phyloP scores from a whole-genome alignment of 1,140 invertebrate genomes.

The Penaeus chinensis region DNA sequence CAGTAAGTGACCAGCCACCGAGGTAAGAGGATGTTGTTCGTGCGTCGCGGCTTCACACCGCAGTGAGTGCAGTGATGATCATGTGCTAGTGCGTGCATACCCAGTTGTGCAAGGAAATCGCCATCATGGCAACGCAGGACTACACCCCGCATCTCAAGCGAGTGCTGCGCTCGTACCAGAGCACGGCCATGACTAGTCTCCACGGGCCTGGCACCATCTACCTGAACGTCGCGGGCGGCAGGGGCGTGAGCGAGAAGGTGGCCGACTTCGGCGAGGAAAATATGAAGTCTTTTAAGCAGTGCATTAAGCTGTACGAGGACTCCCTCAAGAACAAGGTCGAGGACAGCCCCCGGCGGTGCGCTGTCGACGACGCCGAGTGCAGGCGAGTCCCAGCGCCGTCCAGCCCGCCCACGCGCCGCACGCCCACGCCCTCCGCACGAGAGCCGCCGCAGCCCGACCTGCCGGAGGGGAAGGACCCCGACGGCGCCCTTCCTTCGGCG shows the following conservation, averaged over 20 bases:
- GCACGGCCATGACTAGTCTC: constrained; percentile 88
- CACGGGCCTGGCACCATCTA: constrained; percentile 81
- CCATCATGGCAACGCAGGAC: constrained; percentile 58
- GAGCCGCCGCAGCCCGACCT: constrained; percentile 13
- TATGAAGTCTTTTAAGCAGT: constrained; percentile 34
- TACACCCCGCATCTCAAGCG: constrained; percentile 86
- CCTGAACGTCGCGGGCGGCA: constrained; percentile 60
- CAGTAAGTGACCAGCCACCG: constrained; percentile 40
- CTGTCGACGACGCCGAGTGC: constrained; percentile 20
- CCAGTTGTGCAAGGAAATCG: constrained; percentile 30
- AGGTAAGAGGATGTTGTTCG: constrained; percentile 28
- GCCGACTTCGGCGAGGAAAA: constrained; percentile 51
- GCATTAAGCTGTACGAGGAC: constrained; percentile 46
- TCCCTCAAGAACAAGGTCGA: constrained; percentile 23
- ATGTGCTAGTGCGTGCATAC: constrained; percentile 52
- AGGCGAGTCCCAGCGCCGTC: constrained; percentile 19
- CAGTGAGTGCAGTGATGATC: constrained; percentile 51
- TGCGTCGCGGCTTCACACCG: constrained; percentile 33
- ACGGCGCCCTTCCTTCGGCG: neutral
- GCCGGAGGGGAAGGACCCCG: constrained; percentile 12
- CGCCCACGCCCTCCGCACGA: constrained; percentile 28
- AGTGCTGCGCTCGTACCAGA: constrained; percentile 93
- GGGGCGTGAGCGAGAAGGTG: constrained; percentile 61
- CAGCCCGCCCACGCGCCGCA: constrained; percentile 29
- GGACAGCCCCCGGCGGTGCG: constrained; percentile 3